These are phyloP conservation scores for Odontamblyopus lacepedii DNA, from an alignment of 2,797 vertebrate genomes.

Conservation along the genomic window DNA sequence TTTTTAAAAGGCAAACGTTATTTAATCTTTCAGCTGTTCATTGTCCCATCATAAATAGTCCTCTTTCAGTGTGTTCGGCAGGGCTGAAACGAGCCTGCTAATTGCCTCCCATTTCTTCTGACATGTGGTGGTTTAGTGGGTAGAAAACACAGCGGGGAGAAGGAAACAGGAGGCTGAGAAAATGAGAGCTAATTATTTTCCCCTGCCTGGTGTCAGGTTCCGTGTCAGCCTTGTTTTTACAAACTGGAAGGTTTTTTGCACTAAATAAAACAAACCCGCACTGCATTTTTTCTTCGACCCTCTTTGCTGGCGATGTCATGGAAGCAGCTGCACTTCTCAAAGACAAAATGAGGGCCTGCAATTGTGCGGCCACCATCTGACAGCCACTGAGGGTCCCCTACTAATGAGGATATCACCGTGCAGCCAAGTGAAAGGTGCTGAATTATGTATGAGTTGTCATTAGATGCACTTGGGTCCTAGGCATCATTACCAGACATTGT, in stretches of 20 bases:
- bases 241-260: slow-evolving; percentile 99
- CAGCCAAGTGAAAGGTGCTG: slow-evolving; percentile 99
- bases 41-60: slow-evolving; percentile 99
- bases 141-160: slow-evolving; percentile 99
- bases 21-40: slow-evolving; percentile 99
- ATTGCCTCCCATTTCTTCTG: slow-evolving; percentile 99
- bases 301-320: slow-evolving; percentile 99
- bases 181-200: slow-evolving; percentile 99
- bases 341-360: slow-evolving; percentile 99
- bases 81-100: slow-evolving; percentile 99
- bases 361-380: slow-evolving; percentile 99
- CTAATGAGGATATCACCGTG: slow-evolving; percentile 99
- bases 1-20: slow-evolving; percentile 99
- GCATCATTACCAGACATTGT: slow-evolving; percentile 99
- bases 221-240: slow-evolving; percentile 99
- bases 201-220: slow-evolving; percentile 99
- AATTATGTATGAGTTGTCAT: slow-evolving; percentile 99
- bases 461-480: slow-evolving; percentile 96
- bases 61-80: slow-evolving; percentile 99
- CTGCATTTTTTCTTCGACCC: slow-evolving; percentile 85
- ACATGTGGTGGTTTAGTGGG: slow-evolving; percentile 99
- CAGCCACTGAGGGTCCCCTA: slow-evolving; percentile 97
- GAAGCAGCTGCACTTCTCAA: slow-evolving; percentile 99
- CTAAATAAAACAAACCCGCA: slow-evolving; percentile 99
- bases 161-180: slow-evolving; percentile 99